A percentile compares a stretch with the other conserved stretches of the same genome.
phyloP scores from a whole-genome alignment of 2,113 vertebrate species.

The Drymodes brunneopygia region DNA sequence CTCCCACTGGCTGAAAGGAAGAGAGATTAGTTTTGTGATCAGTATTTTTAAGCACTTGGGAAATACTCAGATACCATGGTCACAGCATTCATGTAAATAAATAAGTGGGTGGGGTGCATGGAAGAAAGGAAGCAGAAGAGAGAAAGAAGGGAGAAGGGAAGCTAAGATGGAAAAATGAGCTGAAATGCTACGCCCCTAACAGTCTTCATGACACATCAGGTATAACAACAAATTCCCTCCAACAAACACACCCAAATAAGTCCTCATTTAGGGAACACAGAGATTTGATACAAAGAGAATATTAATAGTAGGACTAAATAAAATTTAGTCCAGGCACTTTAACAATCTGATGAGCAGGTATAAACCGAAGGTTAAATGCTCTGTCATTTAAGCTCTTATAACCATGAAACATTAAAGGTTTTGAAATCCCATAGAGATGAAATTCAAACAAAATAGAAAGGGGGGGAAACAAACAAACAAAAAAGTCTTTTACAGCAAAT shows the following conservation, averaged over 20 bases:
- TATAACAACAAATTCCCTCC: constrained; percentile 10
- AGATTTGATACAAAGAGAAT: neutral
- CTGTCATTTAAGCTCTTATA: neutral
- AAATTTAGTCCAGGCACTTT: neutral
- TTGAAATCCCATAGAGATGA: neutral
- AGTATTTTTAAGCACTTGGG: constrained; percentile 18
- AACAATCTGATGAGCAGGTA: neutral
- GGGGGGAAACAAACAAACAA: neutral
- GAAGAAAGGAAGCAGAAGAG: constrained; percentile 19
- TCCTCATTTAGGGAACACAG: neutral
- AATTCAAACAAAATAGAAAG: neutral
- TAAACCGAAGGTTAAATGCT: neutral
- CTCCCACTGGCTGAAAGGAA: constrained; percentile 1
- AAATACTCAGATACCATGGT: constrained; percentile 31
- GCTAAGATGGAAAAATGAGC: neutral
- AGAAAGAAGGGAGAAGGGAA: constrained; percentile 23
- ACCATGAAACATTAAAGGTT: neutral
- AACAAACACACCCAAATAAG: neutral
- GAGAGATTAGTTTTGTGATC: constrained; percentile 34
- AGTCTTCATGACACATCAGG: neutral
- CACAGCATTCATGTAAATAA: constrained; percentile 42
- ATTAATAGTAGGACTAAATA: neutral
- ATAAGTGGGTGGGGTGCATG: constrained; percentile 1
- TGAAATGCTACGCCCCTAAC: neutral
- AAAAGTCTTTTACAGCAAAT: neutral